phyloP scores from a whole-genome alignment of 2,113 vertebrate genomes.

The Catharus minimus region DNA sequence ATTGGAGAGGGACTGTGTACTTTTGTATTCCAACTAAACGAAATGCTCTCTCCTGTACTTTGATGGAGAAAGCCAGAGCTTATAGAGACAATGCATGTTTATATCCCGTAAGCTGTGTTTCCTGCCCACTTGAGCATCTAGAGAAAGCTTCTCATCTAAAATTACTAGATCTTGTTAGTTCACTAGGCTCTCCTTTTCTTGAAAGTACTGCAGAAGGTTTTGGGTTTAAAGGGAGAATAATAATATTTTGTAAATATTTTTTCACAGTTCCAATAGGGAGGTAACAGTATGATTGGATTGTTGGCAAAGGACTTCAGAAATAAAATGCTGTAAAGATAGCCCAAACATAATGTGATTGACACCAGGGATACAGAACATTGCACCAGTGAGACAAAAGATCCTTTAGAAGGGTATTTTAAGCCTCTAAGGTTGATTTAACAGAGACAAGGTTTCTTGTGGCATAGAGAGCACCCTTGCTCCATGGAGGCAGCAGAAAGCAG shows the following conservation, averaged over 20 bases:
- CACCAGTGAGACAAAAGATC: constrained; percentile 38
- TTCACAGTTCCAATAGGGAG: not conserved
- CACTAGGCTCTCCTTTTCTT: not conserved
- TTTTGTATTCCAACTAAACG: not conserved
- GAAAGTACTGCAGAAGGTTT: not conserved
- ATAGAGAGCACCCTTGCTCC: not conserved
- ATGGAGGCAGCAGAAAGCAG: not conserved
- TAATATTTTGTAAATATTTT: not conserved
- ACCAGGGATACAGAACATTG: constrained; percentile 33
- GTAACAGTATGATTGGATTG: not conserved
- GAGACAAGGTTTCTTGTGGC: constrained; percentile 12
- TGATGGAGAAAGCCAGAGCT: not conserved
- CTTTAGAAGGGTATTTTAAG: constrained; percentile 54
- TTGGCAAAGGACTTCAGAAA: constrained; percentile 51
- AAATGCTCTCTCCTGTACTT: not conserved
- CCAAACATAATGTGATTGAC: constrained; percentile 33
- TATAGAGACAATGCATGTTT: not conserved
- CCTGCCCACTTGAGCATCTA: not conserved
- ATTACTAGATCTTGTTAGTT: not conserved
- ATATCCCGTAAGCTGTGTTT: not conserved
- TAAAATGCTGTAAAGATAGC: constrained; percentile 29
- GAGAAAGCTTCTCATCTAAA: not conserved
- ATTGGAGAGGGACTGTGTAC: not conserved
- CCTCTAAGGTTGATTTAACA: constrained; percentile 41
- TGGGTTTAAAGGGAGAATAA: not conserved